Conservation (phyloP, 1,140 invertebrate species). For the Tetramorium alpestre region DNA sequence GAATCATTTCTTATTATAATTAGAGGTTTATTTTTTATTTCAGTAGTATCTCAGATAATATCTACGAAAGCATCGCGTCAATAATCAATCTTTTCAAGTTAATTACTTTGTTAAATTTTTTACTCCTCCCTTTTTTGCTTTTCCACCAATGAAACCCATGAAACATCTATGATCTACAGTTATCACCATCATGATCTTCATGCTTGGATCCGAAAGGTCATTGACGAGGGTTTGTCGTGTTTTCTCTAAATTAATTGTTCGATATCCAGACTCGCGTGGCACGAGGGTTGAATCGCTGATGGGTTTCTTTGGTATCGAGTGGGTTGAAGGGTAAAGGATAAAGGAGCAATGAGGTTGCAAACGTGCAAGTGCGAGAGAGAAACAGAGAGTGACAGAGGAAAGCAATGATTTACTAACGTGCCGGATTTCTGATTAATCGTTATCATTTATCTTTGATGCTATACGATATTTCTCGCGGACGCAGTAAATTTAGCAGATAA, state of each 20-base stretch:
- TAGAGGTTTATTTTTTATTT: background rate
- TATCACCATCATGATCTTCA: constrained; percentile 5
- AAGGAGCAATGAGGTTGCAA: constrained; percentile 3
- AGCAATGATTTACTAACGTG: constrained; percentile 34
- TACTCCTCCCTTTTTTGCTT: constrained; percentile 29
- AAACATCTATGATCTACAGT: constrained; percentile 22
- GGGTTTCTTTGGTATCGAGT: constrained; percentile 25
- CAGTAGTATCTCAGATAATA: background rate
- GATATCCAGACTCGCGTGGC: background rate
- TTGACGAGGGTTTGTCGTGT: background rate
- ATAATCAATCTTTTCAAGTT: background rate
- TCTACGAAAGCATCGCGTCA: background rate
- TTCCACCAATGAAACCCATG: background rate
- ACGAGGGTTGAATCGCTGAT: constrained; percentile 32
- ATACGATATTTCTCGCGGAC: constrained; percentile 6
- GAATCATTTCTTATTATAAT: background rate
- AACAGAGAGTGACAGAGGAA: background rate
- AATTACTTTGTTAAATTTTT: constrained; percentile 29
- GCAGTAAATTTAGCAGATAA: background rate
- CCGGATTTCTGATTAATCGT: constrained; percentile 17
- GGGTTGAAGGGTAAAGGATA: constrained; percentile 19
- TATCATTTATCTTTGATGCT: constrained; percentile 17
- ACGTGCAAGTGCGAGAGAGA: background rate
- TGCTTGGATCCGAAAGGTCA: background rate
- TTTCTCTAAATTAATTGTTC: constrained; percentile 51